A percentile compares a stretch with the other conserved stretches of the same genome.
Evolutionary conservation across 2,888 invertebrate species (phyloP).

Genomic region (Pterostichus madidus): DNA sequence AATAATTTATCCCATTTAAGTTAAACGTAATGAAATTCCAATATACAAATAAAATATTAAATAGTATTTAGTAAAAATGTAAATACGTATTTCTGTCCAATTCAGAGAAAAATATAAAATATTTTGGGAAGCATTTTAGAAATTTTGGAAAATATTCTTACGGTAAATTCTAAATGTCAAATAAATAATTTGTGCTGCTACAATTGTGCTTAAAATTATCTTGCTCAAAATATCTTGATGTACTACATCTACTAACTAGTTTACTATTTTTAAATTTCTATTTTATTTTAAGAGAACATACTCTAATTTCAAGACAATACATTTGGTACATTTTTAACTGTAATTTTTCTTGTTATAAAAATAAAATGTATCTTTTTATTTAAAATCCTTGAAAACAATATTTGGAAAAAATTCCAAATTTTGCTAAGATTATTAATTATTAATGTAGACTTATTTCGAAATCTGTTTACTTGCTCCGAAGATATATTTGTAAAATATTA

Average conservation of each 20-base stretch:
- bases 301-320: too few relatives aligned
- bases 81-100: slow-evolving; percentile 12
- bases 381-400: too few relatives aligned
- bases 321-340: too few relatives aligned
- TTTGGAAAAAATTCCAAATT: too few relatives aligned
- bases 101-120: slow-evolving; percentile 14
- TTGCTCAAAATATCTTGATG: slow-evolving; percentile 23
- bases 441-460: too few relatives aligned
- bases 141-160: slow-evolving; percentile 7
- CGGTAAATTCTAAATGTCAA: slow-evolving; percentile 2
- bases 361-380: too few relatives aligned
- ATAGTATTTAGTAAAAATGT: neutral
- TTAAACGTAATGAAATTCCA: neutral
- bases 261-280: slow-evolving; percentile 24
- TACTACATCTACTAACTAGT: neutral
- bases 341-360: too few relatives aligned
- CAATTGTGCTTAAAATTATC: slow-evolving; percentile 1
- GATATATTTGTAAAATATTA: too few relatives aligned
- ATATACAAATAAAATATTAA: neutral
- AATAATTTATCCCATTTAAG: too few relatives aligned
- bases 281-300: neutral
- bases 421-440: too few relatives aligned
- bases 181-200: neutral
- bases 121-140: slow-evolving; percentile 39
- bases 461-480: too few relatives aligned